Evolutionary conservation across 2,888 invertebrate species (phyloP).

Genomic region (Eupeodes luniger): DNA sequence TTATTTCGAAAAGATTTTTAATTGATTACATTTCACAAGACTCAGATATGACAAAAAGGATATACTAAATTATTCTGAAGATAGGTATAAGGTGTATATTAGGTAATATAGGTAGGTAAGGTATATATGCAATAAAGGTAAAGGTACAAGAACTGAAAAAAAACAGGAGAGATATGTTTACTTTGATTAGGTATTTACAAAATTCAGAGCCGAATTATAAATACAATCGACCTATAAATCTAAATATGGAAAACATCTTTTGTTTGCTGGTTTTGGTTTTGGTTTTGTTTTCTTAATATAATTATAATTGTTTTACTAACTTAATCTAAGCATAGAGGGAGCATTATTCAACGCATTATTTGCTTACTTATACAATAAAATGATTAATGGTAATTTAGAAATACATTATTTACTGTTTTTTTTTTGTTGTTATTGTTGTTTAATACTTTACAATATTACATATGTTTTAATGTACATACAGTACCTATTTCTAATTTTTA

Average conservation of each 20-base stretch:
- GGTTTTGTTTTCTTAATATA: conserved; percentile 37
- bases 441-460: conserved; percentile 63
- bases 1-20: no score
- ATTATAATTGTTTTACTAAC: conserved; percentile 12
- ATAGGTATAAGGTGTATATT: no score
- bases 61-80: not conserved
- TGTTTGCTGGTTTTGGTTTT: conserved; percentile 27
- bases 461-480: conserved; percentile 7
- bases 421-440: conserved; percentile 5
- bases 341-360: conserved; percentile 19
- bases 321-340: conserved; percentile 33
- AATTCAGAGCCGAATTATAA: not conserved
- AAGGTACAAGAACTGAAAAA: not conserved
- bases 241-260: conserved; percentile 74
- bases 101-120: no score
- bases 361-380: conserved; percentile 5
- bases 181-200: conserved; percentile 23
- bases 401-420: conserved; percentile 35
- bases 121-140: not conserved
- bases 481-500: conserved; percentile 31
- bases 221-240: conserved; percentile 1
- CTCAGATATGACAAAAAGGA: not conserved
- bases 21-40: not conserved
- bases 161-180: conserved; percentile 8
- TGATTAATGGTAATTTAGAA: conserved; percentile 36